Base-by-base conservation (phyloP, 2,113 vertebrate species). In the Orthonyx spaldingii region DNA sequence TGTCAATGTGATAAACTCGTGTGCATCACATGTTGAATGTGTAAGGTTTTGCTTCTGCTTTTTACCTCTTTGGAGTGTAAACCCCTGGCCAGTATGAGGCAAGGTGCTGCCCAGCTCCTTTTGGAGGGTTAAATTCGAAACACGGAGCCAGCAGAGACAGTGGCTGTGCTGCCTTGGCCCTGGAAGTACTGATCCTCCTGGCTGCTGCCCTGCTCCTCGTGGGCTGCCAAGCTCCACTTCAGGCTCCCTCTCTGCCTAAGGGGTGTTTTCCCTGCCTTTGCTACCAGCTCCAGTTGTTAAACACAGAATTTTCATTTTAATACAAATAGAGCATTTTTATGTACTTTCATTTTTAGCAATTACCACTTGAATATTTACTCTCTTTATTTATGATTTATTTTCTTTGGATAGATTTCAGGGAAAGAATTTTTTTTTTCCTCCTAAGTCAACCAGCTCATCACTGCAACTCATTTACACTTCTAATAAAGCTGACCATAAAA, bases 401-500 rank as follows among this genome's bases (percentile, higher is more conserved):
- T 28, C 44, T 79, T 81, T 70, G 9, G 37, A 13, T 15, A 4
- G 46, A 49, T 91, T 88, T 92, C 66, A 65, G 28, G 20, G 21
- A 60, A 68, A 9, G 4, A 13, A 7, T 20, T 33, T 44, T 44
- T 65, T 37, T 44, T 63, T 24, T 1, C 0, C 13, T 26, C 18
- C 35, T 20, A 41, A 71, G 39, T 65, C 81, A 95, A 61, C 50
- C 28, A 71, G 53, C 13, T 35, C 41, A 59, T 89, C 28, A 11
- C 9, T 94, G 81, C 20, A 88, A 16, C 13, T 93, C 69, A 90
- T 63, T 96, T 91, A 89, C 13, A 28, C 13, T 61, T 69, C 28
- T 74, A 92, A 84, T 79, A 89, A 96, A 93, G 41, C 52, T 84
- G 69, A 68, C 37, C 49, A 9, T 93, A 95, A 95, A 96, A 94